Evolutionary conservation across 2,113 vertebrate genomes (phyloP).

Genomic region (Tonatia bakeri): DNA sequence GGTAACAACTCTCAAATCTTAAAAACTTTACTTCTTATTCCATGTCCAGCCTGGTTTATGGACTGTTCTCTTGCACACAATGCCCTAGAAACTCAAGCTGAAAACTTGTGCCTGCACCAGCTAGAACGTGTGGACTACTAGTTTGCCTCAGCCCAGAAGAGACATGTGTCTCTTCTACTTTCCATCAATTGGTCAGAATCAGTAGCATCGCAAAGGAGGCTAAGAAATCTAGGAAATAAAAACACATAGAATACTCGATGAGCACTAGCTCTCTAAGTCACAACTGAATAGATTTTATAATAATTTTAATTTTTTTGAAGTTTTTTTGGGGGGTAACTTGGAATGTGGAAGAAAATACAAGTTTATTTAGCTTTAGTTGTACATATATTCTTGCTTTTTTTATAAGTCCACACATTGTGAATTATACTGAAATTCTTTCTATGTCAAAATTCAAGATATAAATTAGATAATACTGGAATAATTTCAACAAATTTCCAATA

Average conservation of each 20-base stretch:
- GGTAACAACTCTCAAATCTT: neutral
- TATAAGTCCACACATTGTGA: neutral
- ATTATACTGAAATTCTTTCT: neutral
- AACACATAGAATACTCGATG: neutral
- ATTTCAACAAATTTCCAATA: neutral
- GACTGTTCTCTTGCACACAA: neutral
- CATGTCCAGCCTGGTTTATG: neutral
- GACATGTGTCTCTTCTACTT: neutral
- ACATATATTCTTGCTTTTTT: neutral
- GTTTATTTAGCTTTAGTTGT: neutral
- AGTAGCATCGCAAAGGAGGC: neutral
- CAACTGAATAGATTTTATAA: neutral
- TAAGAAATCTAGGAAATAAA: neutral
- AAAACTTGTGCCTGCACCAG: neutral
- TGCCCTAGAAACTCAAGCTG: neutral
- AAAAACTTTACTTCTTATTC: neutral
- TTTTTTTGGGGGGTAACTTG: neutral
- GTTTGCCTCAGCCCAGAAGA: neutral
- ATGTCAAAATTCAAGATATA: neutral
- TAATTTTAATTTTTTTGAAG: neutral
- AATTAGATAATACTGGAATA: neutral
- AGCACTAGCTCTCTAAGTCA: neutral
- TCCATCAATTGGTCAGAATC: neutral
- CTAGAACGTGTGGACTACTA: neutral
- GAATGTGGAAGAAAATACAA: neutral